These are phyloP conservation scores for Misgurnus mizolepis DNA, from an alignment of 2,113 vertebrate species.

Conservation along the genomic window DNA sequence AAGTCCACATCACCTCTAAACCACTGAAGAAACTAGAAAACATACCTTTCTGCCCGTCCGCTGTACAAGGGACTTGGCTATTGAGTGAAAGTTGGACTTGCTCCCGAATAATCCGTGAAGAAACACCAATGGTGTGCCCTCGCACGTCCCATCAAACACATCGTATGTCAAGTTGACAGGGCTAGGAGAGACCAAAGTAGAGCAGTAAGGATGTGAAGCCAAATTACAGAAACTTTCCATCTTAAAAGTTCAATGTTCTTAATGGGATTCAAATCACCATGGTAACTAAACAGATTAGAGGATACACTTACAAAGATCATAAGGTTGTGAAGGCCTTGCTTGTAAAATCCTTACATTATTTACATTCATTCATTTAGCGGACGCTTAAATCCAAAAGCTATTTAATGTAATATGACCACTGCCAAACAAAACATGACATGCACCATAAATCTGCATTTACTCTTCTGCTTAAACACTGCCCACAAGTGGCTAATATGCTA, in stretches of 20 bases:
- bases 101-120: slow-evolving; percentile 93
- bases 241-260: neutral
- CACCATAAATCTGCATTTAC: neutral
- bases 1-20: slow-evolving; percentile 1
- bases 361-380: too few species aligned
- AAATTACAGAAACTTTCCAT: neutral
- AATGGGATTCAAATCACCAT: too few species aligned
- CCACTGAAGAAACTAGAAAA: slow-evolving; percentile 24
- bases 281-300: too few species aligned
- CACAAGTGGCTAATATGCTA: slow-evolving; percentile 13
- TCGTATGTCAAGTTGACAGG: slow-evolving; percentile 76
- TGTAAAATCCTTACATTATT: neutral
- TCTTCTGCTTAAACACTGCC: neutral
- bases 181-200: slow-evolving; percentile 61
- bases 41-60: slow-evolving; percentile 86
- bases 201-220: too few species aligned
- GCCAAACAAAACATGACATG: neutral
- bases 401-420: neutral
- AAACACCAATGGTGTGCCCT: slow-evolving; percentile 81
- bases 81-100: slow-evolving; percentile 85
- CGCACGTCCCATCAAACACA: slow-evolving; percentile 72
- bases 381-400: neutral
- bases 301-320: too few species aligned
- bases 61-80: slow-evolving; percentile 83
- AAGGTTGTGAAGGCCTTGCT: neutral